These are phyloP conservation scores for Heliornis fulica DNA, from an alignment of 2,113 vertebrate genomes.

Conservation along the genomic window DNA sequence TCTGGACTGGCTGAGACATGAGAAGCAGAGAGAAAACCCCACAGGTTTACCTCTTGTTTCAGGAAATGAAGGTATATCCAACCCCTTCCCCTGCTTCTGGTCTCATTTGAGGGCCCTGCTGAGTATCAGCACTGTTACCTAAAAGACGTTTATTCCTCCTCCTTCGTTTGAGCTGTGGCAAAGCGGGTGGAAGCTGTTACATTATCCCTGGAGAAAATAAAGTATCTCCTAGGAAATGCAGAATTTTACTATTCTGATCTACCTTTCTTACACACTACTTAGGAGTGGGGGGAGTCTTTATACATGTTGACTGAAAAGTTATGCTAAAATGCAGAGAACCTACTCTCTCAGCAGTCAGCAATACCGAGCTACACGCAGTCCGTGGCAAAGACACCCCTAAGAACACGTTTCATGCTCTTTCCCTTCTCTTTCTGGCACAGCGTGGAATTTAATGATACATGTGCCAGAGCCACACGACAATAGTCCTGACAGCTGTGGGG, in stretches of 20 bases:
- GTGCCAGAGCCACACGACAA: background rate
- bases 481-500: slow-evolving; percentile 20
- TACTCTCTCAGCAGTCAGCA: background rate
- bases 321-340: background rate
- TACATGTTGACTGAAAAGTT: background rate
- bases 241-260: background rate
- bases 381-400: background rate
- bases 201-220: background rate
- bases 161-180: background rate
- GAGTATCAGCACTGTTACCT: background rate
- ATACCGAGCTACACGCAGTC: accelerated
- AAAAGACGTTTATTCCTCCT: background rate
- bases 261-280: background rate
- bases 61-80: background rate
- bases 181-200: background rate
- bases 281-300: background rate
- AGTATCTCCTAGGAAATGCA: background rate
- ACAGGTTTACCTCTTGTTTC: background rate
- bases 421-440: background rate
- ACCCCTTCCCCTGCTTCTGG: background rate
- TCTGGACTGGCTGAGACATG: background rate
- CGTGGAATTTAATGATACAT: background rate
- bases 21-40: background rate
- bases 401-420: background rate
- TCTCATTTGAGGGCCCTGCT: background rate